A percentile compares a stretch with the other conserved stretches of the same genome.
Evolutionary conservation across 2,888 invertebrate species (phyloP).

Genomic region (Antitype chi): DNA sequence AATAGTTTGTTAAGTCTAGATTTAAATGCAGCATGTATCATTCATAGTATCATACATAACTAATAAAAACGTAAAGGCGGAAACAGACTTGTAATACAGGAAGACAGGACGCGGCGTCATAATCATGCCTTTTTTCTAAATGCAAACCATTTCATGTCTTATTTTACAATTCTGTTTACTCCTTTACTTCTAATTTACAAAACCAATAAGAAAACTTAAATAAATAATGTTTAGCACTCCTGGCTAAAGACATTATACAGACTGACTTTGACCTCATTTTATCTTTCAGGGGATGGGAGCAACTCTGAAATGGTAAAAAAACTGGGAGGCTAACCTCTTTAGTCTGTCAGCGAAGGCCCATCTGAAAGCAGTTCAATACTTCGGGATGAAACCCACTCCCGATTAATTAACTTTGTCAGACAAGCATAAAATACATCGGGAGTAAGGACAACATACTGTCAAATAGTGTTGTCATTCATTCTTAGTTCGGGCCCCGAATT

Average conservation of each 20-base stretch:
- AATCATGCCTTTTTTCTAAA: not conserved
- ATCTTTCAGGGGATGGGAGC: not conserved
- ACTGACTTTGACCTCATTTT: constrained; percentile 14
- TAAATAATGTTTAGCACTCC: constrained; percentile 10
- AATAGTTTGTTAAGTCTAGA: constrained; percentile 46
- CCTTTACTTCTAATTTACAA: not conserved
- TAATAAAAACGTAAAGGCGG: constrained; percentile 11
- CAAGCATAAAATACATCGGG: no score
- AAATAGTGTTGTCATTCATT: no score
- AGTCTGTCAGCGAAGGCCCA: no score
- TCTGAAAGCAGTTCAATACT: no score
- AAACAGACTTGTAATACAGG: not conserved
- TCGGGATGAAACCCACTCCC: no score
- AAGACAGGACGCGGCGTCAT: not conserved
- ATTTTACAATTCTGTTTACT: not conserved
- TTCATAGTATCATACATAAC: constrained; percentile 21
- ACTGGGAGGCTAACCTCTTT: no score
- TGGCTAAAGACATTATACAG: constrained; percentile 7
- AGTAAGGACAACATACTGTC: no score
- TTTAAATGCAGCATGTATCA: constrained; percentile 64
- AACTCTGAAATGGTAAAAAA: not conserved
- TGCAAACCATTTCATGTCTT: not conserved
- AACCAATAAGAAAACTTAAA: constrained; percentile 11
- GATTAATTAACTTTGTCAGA: no score
- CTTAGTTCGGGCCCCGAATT: no score